Base-by-base conservation (phyloP, 1,140 invertebrate genomes). In the Caenorhabditis inopinata region DNA sequence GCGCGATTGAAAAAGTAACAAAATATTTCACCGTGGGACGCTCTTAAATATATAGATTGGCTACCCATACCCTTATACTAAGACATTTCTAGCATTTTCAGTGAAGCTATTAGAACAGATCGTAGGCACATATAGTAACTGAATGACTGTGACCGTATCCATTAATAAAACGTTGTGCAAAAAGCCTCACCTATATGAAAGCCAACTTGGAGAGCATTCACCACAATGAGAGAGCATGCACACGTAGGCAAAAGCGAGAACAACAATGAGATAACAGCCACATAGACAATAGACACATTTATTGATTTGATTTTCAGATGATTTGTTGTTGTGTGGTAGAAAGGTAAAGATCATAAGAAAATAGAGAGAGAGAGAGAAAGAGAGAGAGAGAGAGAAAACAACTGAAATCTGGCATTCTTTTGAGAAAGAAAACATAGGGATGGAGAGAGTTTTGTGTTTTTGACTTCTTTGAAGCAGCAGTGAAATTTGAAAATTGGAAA, bases 341-440 rank as follows among this genome's bases (percentile, higher is more conserved):
- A 68, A 68, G 58, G 58, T 32, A 68, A 68, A 68, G 58, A 68
- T 68, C 58, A 68, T 68, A 68, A 68, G 58, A 68, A 38, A 29
- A 68, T 38, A 38, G 46, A 38, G 75, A 76, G 75, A 76, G 29
- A 76, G 75, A 76, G 29, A 38, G 23, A 68, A 7, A 38, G 46
- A 38, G 75, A 76, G 75, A 76, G 29, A 32, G 16, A 68, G 58
- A 68, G 58, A 74, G 73, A 74, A 74, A 79, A 62, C 74, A 75
- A 51, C 58, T 68, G 58, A 68, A 68, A 68, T 68, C 58, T 68
- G 58, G 58, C 58, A 68, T 68, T 68, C 58, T 68, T 51, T 75
- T 75, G 74, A 75, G 74, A 62, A 51, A 46, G 47, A 49, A 76
- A 47, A 76, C 75, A 76, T 49, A 53, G 32, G 29, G 74, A 21